phyloP scores from a whole-genome alignment of 1,140 invertebrate species.

The Charaxes varanes region DNA sequence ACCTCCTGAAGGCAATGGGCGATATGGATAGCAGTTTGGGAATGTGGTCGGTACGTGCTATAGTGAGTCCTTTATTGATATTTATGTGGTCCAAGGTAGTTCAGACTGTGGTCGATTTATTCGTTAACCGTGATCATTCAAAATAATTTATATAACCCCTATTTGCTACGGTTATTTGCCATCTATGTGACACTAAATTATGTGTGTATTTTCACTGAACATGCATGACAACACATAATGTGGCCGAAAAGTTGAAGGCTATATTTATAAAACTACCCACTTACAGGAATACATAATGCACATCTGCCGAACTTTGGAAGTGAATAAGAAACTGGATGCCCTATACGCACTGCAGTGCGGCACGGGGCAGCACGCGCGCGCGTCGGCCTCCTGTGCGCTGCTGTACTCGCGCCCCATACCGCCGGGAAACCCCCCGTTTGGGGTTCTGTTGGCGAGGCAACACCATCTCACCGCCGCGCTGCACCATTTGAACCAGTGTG shows the following conservation, averaged over 20 bases:
- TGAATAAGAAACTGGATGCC: constrained; percentile 77
- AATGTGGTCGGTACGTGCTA: constrained; percentile 77
- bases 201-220: too few species aligned
- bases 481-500: constrained; percentile 75
- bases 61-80: too few species aligned
- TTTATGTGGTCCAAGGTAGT: too few species aligned
- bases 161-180: too few species aligned
- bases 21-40: constrained; percentile 77
- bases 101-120: too few species aligned
- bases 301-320: constrained; percentile 80
- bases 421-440: constrained; percentile 69
- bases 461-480: constrained; percentile 77
- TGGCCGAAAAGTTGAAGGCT: too few species aligned
- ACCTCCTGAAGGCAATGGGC: constrained; percentile 77
- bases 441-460: constrained; percentile 71
- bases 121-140: too few species aligned
- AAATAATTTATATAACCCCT: too few species aligned
- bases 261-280: neutral
- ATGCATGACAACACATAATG: too few species aligned
- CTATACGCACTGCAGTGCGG: constrained; percentile 82
- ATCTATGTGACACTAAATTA: too few species aligned
- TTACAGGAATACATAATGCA: constrained; percentile 77
- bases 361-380: constrained; percentile 80
- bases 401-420: constrained; percentile 75
- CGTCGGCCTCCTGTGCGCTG: constrained; percentile 83